Base-by-base conservation (phyloP, 1,140 invertebrate genomes). In the Drosophila azteca region DNA sequence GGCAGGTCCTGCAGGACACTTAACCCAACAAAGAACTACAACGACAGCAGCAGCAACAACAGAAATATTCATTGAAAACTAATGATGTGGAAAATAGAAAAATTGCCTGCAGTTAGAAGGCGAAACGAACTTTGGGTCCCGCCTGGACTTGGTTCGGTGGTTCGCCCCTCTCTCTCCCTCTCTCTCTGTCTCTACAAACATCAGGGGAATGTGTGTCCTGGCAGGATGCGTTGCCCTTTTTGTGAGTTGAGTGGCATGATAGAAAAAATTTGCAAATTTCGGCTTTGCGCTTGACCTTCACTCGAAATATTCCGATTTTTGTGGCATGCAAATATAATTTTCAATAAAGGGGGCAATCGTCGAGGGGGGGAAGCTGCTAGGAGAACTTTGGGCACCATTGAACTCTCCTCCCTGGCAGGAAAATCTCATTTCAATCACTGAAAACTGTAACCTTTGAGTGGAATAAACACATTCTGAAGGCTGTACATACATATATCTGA, bases 81-180 rank as follows among this genome's bases (percentile, higher is more conserved):
- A 87, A 87, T 88, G 82, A 87, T 87, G 82, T 79, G 79, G 79
- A 87, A 87, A 87, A 88, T 87, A 87, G 78, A 87, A 87, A 87
- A 79, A 87, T 87, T 82, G 78, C 78, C 82, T 87, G 82, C 78
- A 87, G 75, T 77, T 89, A 82, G 75, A 62, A 13, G 46, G 49
- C 39, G 55, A 63, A 44, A 59, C 52, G 49, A 54, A 35, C n/a
- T 39, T 43, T 26, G 24, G 31, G 31, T 35, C 29, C 51, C 11
- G 44, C 15, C 46, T 45, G 50, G 44, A 13, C 48, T 44, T 29
- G 20, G 45, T 17, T 45, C 11, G 20, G 15, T 57, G 43, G 41
- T 17, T 9, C 45, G 41, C 46, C 44, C n/a, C 13, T 20, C n/a
- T n/a, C 5, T 4, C 7, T n/a, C 49, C 1, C 58, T 52, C 51